Percentiles rank a stretch among this genome's conserved stretches.
Conservation (phyloP, 2,113 vertebrate genomes). For the Seriola rivoliana region DNA sequence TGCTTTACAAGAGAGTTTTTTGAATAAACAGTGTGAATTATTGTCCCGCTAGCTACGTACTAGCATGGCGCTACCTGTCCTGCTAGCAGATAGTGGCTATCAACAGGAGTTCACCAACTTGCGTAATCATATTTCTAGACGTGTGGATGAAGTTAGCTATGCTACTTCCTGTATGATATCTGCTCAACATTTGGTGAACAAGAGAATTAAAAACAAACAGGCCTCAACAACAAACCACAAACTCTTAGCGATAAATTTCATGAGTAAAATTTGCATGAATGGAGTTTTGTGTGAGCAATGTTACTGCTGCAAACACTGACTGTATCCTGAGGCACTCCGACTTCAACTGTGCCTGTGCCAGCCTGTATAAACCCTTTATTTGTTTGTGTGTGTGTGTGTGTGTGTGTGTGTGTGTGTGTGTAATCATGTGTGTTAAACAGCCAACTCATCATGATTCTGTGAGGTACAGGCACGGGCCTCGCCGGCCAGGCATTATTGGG, state of each 20-base stretch:
- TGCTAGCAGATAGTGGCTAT: too few relatives aligned
- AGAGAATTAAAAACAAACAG: not conserved
- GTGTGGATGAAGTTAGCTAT: too few relatives aligned
- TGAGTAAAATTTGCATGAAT: not conserved
- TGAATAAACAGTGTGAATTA: too few relatives aligned
- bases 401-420: slow-evolving; percentile 10
- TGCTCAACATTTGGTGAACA: not conserved
- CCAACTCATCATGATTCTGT: slow-evolving; percentile 49
- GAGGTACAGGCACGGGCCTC: slow-evolving; percentile 32
- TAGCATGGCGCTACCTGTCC: too few relatives aligned
- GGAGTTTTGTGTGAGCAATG: not conserved
- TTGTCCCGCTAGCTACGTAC: too few relatives aligned
- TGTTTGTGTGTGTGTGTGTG: slow-evolving; percentile 9
- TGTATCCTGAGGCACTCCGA: not conserved
- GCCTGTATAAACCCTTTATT: slow-evolving; percentile 1
- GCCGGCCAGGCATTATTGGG: slow-evolving; percentile 46
- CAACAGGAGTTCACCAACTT: too few relatives aligned
- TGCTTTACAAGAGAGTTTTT: too few relatives aligned
- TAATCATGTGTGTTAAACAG: slow-evolving; percentile 47
- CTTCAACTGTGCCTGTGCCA: slow-evolving; percentile 13
- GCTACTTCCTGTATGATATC: too few relatives aligned
- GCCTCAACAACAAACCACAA: not conserved
- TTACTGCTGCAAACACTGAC: not conserved
- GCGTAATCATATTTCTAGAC: too few relatives aligned
- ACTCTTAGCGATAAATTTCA: not conserved